Base-by-base conservation (phyloP, 2,797 vertebrate genomes). In the Benthosema pterotum region DNA sequence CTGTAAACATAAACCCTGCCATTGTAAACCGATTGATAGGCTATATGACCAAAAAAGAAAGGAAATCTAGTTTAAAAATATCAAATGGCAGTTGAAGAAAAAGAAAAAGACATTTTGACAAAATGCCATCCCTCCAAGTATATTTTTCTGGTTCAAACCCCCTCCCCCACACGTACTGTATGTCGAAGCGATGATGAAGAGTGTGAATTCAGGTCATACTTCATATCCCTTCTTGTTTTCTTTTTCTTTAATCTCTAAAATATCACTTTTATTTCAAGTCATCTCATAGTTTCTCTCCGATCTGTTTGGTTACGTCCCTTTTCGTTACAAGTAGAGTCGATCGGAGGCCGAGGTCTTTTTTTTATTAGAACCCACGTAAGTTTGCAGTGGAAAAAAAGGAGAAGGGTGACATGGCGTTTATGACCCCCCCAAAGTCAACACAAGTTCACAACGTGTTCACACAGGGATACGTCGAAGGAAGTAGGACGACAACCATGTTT, bases 1-100 rank as follows among this genome's bases (percentile, higher is more conserved):
- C 68, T 84, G 86, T 90, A 89, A 88, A 89, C 83, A 84, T 58
- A 85, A 59, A 83, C 75, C 60, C 75, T 80, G 74, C 63, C 56
- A 80, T 67, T 73, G 80, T 80, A 83, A 87, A 87, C 79, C 11
- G 32, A 38, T n/a, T n/a, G n/a, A n/a, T n/a, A n/a, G n/a, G n/a
- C n/a, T 60, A 63, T 53, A 76, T 81, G 82, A 84, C 75, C 51
- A 73, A 22, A 66, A 59, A 74, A 11, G 71, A 59, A 74, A 11
- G 72, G 42, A n/a, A n/a, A n/a, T n/a, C 65, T 8, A 12, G 61
- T 72, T 77, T 46, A 68, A 76, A n/a, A 86, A 78, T 50, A 57
- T 69, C 56, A 70, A 77, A 85, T 76, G 70, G 73, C 81, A 79
- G 67, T 64, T 57, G 13, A 67, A 67, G 50, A 72, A 71, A 74